phyloP scores from a whole-genome alignment of 2,888 invertebrate species.

The Cantharis rufa region DNA sequence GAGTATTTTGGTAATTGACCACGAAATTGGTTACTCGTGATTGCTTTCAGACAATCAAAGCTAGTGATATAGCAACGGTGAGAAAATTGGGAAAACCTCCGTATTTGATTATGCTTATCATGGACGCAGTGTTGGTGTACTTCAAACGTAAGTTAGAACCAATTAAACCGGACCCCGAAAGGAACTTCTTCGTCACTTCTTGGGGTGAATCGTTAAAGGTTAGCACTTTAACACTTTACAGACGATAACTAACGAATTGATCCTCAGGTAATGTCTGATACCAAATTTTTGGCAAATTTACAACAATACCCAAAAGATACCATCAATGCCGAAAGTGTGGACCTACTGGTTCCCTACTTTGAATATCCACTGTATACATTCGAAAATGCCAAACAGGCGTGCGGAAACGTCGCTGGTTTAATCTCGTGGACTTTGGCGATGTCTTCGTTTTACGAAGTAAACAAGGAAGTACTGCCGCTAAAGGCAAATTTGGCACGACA shows the following conservation, averaged over 20 bases:
- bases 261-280: slow-evolving; percentile 75
- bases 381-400: slow-evolving; percentile 83
- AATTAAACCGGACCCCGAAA: slow-evolving; percentile 73
- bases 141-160: slow-evolving; percentile 77
- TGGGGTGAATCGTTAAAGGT: slow-evolving; percentile 87
- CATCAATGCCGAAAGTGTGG: slow-evolving; percentile 86
- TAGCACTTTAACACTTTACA: not conserved
- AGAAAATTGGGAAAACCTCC: slow-evolving; percentile 90
- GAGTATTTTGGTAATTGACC: slow-evolving; percentile 6
- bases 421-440: slow-evolving; percentile 88
- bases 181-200: slow-evolving; percentile 73
- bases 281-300: slow-evolving; percentile 75
- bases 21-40: not conserved
- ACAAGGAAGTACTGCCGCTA: slow-evolving; percentile 83
- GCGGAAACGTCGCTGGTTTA: slow-evolving; percentile 88
- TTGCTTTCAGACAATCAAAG: slow-evolving; percentile 76
- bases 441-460: slow-evolving; percentile 83
- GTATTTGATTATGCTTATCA: slow-evolving; percentile 85
- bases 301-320: slow-evolving; percentile 83
- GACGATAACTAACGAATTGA: not conserved
- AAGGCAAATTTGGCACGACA: slow-evolving; percentile 74
- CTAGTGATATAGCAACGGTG: slow-evolving; percentile 85
- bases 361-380: slow-evolving; percentile 71
- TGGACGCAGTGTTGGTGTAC: slow-evolving; percentile 83
- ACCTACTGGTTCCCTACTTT: slow-evolving; percentile 79